These are phyloP conservation scores for Lycopodina hypogea DNA, from an alignment of 37 sponge, comb jelly and placozoan species.

Conservation along the genomic window DNA sequence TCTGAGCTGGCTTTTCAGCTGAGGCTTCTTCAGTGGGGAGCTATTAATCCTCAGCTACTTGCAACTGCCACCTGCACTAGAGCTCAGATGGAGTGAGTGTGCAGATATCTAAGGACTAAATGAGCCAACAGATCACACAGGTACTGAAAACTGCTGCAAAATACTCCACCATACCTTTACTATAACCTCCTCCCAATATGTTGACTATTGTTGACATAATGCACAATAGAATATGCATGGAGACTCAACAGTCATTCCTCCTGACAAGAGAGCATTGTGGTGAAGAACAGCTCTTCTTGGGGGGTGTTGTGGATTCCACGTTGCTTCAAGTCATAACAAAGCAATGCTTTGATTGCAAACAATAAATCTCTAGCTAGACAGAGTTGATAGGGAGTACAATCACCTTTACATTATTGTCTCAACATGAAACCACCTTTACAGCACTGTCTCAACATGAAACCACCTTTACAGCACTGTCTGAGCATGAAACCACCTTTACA, in stretches of 20 bases:
- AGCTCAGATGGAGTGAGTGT: not conserved
- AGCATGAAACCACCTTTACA: no score
- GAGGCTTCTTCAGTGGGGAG: not conserved
- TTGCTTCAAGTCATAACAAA: constrained; percentile 7
- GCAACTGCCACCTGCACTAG: not conserved
- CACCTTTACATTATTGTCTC: no score
- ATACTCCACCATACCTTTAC: constrained; percentile 25
- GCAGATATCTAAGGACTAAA: constrained; percentile 53
- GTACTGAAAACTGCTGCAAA: constrained; percentile 25
- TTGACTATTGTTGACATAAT: not conserved
- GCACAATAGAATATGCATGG: constrained; percentile 9
- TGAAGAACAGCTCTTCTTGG: not conserved
- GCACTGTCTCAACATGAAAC: no score
- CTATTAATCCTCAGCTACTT: constrained; percentile 45
- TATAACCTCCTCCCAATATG: not conserved
- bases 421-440: no score
- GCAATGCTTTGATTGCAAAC: not conserved
- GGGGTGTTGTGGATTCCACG: not conserved
- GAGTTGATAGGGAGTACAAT: no score
- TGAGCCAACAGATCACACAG: constrained; percentile 8
- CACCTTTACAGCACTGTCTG: no score
- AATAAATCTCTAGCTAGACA: no score
- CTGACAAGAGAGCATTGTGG: not conserved
- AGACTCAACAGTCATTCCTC: constrained; percentile 1
- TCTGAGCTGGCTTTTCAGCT: not conserved